Percentiles rank a stretch among this genome's conserved stretches.
Conservation (phyloP, 2,113 vertebrate genomes). For the Mobula hypostoma region DNA sequence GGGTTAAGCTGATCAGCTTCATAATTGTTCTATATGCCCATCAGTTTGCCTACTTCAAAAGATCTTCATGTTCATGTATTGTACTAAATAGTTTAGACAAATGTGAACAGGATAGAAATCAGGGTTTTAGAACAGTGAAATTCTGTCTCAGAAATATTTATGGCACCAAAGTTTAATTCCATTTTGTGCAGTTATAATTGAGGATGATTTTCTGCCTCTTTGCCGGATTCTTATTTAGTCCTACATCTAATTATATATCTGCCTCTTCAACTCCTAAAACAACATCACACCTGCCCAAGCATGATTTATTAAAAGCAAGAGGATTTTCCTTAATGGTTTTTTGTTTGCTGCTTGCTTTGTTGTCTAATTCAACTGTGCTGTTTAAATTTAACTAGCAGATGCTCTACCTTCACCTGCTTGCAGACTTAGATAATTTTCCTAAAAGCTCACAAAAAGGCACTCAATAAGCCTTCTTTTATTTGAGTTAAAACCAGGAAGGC, state of each 20-base stretch:
- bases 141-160: neutral
- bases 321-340: conserved; percentile 31
- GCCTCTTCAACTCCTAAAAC: neutral
- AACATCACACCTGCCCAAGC: conserved; percentile 25
- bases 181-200: conserved; percentile 6
- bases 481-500: neutral
- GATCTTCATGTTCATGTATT: neutral
- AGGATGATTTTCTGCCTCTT: neutral
- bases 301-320: conserved; percentile 4
- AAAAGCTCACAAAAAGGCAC: neutral
- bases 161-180: neutral
- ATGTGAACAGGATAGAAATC: neutral
- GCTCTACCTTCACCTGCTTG: conserved; percentile 20
- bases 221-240: neutral
- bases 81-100: neutral
- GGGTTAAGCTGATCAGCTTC: neutral
- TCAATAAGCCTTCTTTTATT: neutral
- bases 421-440: neutral
- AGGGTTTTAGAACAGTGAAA: neutral
- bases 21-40: neutral
- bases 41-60: neutral
- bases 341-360: conserved; percentile 21
- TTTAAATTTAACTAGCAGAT: neutral
- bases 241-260: neutral
- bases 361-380: neutral